Base-by-base conservation (phyloP, 2,888 invertebrate species). In the Andrena chrysosceles region DNA sequence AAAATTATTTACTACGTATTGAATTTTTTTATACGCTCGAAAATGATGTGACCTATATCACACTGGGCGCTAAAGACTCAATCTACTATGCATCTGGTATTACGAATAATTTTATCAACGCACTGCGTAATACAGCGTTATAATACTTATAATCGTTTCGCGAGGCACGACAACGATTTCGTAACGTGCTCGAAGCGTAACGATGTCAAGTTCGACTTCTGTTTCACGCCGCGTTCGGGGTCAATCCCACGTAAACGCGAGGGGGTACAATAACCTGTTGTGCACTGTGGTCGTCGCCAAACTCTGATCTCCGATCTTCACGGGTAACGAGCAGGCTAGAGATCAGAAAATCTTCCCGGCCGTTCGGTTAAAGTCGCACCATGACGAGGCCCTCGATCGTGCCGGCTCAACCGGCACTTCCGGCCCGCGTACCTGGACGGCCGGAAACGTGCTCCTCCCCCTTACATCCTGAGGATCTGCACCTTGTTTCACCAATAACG, bases 321-420 rank as follows among this genome's bases (percentile, higher is more conserved):
- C 88, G 89, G 87, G 5, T 59, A 56, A 59, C 77, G 87, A 83
- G 59, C 85, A 87, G 83, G 54, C 26, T 72, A 82, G 80, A 80
- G 85, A 88, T 89, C 89, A 88, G 85, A 87, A 88, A 89, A 89
- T 87, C 88, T 89, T 89, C 82, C 82, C 85, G 86, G 60, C 64
- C 63, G 77, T 83, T 86, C 67, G 88, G 84, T 59, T 76, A 78
- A 85, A 86, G 74, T 75, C 81, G 67, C 62, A 82, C 83, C 86
- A 89, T 89, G 90, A 85, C 89, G 87, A 75, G 42, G 26, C 8
- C 56, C 56, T 71, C 83, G 75, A 74, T 56, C 74, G 81, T 83
- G 84, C 67, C 73, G 85, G 86, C 83, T 89, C 85, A 86, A 89
- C 84, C 86, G 84, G 62, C 72, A 85, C 87, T 90, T 90, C 90